phyloP scores from a whole-genome alignment of 2,888 invertebrate species.

The Ectropis crepuscularia region DNA sequence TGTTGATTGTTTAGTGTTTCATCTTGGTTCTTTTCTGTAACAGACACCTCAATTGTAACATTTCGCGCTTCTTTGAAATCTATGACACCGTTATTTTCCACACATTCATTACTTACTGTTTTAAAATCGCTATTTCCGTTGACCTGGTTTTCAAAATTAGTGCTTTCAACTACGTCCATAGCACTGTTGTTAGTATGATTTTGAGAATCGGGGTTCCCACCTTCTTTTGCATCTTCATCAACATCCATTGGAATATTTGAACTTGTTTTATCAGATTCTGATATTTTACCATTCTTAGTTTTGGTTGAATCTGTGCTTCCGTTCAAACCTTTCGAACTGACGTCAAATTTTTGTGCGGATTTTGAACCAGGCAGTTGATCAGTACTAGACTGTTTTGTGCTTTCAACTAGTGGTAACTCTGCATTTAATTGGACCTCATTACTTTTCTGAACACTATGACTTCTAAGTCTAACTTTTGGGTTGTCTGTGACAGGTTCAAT shows the following conservation, averaged over 20 bases:
- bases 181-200: background rate
- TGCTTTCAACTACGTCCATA: conserved; percentile 9
- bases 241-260: conserved; percentile 8
- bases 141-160: background rate
- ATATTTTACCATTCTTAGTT: background rate
- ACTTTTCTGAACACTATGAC: background rate
- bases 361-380: too few relatives aligned
- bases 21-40: conserved; percentile 37
- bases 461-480: background rate
- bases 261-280: background rate
- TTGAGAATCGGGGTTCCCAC: background rate
- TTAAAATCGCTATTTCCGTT: conserved; percentile 15
- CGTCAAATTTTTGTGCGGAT: too few relatives aligned
- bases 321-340: background rate
- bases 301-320: background rate
- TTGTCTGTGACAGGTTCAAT: background rate
- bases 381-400: too few relatives aligned
- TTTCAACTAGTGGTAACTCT: too few relatives aligned
- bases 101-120: conserved; percentile 31
- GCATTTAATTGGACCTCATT: background rate
- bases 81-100: conserved; percentile 18
- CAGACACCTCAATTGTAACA: conserved; percentile 33
- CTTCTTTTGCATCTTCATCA: conserved; percentile 7
- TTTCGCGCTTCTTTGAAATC: conserved; percentile 25
- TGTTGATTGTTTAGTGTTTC: conserved; percentile 24